These are phyloP conservation scores for Latheticus oryzae DNA, from an alignment of 2,888 invertebrate genomes.

Conservation along the genomic window DNA sequence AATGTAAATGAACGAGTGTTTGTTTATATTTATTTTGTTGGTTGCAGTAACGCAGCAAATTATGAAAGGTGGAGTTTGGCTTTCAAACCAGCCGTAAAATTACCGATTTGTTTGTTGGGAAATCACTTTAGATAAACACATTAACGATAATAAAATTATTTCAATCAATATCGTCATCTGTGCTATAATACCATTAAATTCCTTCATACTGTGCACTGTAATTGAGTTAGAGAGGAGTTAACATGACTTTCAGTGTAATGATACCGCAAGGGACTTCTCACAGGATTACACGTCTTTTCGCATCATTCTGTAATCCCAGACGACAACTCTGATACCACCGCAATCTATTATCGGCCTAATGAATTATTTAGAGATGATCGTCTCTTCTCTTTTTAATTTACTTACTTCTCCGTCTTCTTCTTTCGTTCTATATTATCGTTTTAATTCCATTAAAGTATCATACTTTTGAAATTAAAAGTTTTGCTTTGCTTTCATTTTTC, in stretches of 20 bases:
- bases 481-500: conserved; percentile 39
- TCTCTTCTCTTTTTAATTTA: conserved; percentile 42
- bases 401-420: conserved; percentile 27
- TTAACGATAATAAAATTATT: conserved; percentile 39
- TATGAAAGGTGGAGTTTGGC: conserved; percentile 20
- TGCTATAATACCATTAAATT: conserved; percentile 38
- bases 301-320: conserved; percentile 53
- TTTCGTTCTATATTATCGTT: conserved; percentile 5
- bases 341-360: conserved; percentile 55
- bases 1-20: too few relatives aligned
- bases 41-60: too few relatives aligned
- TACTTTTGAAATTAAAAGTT: conserved; percentile 35
- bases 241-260: conserved; percentile 48
- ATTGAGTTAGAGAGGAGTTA: conserved; percentile 44
- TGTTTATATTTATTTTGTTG: too few relatives aligned
- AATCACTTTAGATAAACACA: conserved; percentile 38
- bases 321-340: conserved; percentile 51
- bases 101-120: conserved; percentile 30
- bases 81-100: conserved; percentile 33
- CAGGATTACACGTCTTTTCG: conserved; percentile 54
- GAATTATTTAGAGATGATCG: conserved; percentile 49
- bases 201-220: conserved; percentile 35
- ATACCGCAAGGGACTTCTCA: conserved; percentile 43
- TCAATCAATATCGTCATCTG: conserved; percentile 41
- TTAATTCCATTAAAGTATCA: conserved; percentile 15